phyloP scores from a whole-genome alignment of 2,113 vertebrate species.

The Perca schrenkii region DNA sequence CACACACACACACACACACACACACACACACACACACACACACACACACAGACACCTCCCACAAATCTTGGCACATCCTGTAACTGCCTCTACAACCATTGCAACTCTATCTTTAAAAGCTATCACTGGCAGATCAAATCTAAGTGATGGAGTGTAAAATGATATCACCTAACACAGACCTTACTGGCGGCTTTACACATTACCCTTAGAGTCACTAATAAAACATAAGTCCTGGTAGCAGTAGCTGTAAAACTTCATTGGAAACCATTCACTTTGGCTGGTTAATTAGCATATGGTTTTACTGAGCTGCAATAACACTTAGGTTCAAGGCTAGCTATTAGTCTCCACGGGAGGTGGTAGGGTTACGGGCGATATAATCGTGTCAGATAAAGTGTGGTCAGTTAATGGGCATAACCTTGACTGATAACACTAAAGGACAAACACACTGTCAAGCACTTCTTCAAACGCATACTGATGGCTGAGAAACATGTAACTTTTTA shows the following conservation, averaged over 20 bases:
- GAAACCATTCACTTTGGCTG: slow-evolving; percentile 58
- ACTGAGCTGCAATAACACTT: slow-evolving; percentile 60
- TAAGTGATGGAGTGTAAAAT: slow-evolving; percentile 63
- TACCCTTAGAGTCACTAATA: slow-evolving; percentile 59
- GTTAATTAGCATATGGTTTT: slow-evolving; percentile 72
- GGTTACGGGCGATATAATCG: slow-evolving; percentile 51
- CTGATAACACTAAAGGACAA: slow-evolving; percentile 39
- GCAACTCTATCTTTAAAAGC: slow-evolving; percentile 58
- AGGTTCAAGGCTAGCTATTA: slow-evolving; percentile 54
- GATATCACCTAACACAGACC: slow-evolving; percentile 50
- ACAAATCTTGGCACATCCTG: slow-evolving; percentile 25
- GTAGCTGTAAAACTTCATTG: slow-evolving; percentile 58
- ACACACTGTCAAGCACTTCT: slow-evolving; percentile 8
- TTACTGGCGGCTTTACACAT: slow-evolving; percentile 58
- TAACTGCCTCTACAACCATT: slow-evolving; percentile 48
- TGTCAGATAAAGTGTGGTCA: slow-evolving; percentile 53
- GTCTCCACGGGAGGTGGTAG: slow-evolving; percentile 33
- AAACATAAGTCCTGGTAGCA: slow-evolving; percentile 56
- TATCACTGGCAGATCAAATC: slow-evolving; percentile 64
- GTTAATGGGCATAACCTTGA: slow-evolving; percentile 62
- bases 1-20: too few species aligned
- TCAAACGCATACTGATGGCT: neutral
- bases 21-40: neutral
- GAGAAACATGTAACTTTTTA: neutral
- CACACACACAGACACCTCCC: slow-evolving; percentile 6